Conservation (phyloP, 2,888 invertebrate genomes). For the Stenurella melanura region DNA sequence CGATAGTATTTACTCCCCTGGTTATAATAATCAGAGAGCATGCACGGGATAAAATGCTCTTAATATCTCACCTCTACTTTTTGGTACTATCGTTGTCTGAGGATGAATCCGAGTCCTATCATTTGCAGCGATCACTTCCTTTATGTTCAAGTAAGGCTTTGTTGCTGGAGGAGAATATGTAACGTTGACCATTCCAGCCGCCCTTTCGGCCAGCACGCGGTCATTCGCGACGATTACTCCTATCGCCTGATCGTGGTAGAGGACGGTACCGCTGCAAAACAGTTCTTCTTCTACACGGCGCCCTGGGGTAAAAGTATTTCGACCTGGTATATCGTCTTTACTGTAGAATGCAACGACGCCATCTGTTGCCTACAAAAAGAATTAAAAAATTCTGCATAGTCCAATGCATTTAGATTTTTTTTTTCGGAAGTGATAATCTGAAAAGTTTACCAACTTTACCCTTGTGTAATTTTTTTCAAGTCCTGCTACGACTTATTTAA, state of each 20-base stretch:
- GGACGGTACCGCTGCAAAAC: slow-evolving; percentile 75
- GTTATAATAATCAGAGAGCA: no score
- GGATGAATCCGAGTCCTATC: slow-evolving; percentile 71
- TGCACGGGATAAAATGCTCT: no score
- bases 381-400: no score
- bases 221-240: slow-evolving; percentile 83
- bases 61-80: slow-evolving; percentile 62
- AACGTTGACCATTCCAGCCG: slow-evolving; percentile 77
- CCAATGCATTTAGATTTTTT: no score
- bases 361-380: slow-evolving; percentile 75
- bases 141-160: slow-evolving; percentile 72
- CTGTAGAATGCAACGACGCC: slow-evolving; percentile 81
- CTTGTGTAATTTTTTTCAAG: no score
- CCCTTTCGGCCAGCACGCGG: slow-evolving; percentile 77
- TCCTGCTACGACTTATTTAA: no score
- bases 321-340: slow-evolving; percentile 83
- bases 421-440: no score
- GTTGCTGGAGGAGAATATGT: slow-evolving; percentile 74
- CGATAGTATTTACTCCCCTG: no score
- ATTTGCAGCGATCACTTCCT: slow-evolving; percentile 75
- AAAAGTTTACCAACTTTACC: no score
- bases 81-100: slow-evolving; percentile 69
- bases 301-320: slow-evolving; percentile 76
- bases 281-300: slow-evolving; percentile 72
- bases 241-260: slow-evolving; percentile 83